Evolutionary conservation across 2,113 vertebrate genomes (phyloP).

Genomic region (Limanda limanda): DNA sequence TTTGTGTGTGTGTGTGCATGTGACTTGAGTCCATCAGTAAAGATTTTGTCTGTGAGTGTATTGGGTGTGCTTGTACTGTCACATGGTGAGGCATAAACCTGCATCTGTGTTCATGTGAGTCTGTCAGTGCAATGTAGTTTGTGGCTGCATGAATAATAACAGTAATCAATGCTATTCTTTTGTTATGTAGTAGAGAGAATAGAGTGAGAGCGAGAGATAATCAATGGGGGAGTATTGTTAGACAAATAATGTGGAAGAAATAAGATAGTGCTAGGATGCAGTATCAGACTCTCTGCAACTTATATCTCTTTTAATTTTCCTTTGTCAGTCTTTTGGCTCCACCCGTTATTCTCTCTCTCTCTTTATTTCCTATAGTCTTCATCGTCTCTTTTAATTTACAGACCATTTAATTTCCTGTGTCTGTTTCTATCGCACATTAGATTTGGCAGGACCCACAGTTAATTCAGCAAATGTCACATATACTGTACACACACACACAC

Average conservation of each 20-base stretch:
- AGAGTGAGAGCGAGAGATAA: background rate
- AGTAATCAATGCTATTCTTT: slow-evolving; percentile 25
- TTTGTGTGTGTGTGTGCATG: background rate
- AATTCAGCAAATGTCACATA: slow-evolving; percentile 4
- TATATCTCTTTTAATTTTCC: slow-evolving; percentile 16
- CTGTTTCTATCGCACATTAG: background rate
- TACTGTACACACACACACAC: background rate
- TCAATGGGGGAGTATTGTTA: background rate
- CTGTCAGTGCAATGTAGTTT: background rate
- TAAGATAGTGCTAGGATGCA: slow-evolving; percentile 10
- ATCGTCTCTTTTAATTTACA: background rate
- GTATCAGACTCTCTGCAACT: background rate
- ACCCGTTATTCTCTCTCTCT: background rate
- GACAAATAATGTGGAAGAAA: slow-evolving; percentile 20
- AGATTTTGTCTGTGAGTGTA: background rate
- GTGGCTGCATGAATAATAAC: slow-evolving; percentile 11
- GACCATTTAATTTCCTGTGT: slow-evolving; percentile 2
- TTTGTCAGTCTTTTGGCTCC: background rate
- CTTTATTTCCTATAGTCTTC: background rate
- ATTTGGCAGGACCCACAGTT: slow-evolving; percentile 12
- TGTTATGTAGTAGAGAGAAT: slow-evolving; percentile 20
- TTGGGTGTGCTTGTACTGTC: background rate
- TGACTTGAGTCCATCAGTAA: too few species aligned
- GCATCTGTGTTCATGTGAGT: background rate
- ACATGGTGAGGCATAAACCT: background rate